A percentile compares a stretch with the other conserved stretches of the same genome.
Conservation (phyloP, 2,113 vertebrate species). For the Trematomus loennbergii region DNA sequence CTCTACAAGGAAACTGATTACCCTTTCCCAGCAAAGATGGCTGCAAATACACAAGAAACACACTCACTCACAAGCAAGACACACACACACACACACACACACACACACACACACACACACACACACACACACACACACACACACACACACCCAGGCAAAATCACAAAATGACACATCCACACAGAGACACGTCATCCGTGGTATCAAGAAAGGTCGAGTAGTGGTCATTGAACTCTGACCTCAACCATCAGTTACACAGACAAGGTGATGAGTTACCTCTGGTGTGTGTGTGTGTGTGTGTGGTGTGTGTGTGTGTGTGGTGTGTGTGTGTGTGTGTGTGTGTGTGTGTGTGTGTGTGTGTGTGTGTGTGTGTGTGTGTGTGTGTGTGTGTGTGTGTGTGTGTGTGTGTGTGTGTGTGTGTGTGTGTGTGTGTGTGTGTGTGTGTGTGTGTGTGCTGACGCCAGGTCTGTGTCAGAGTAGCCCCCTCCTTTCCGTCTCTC, state of each 20-base stretch:
- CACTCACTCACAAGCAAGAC: not conserved
- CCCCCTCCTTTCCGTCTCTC: constrained; percentile 56
- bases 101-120: not conserved
- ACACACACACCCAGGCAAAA: not conserved
- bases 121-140: not conserved
- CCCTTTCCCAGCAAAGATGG: constrained; percentile 55
- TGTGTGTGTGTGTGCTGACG: constrained; percentile 56
- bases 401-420: constrained; percentile 40
- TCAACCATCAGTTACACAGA: constrained; percentile 71
- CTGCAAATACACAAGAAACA: constrained; percentile 34
- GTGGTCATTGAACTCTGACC: constrained; percentile 71
- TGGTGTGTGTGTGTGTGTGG: constrained; percentile 32
- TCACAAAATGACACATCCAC: not conserved
- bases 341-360: constrained; percentile 28
- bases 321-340: constrained; percentile 29
- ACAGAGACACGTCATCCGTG: constrained; percentile 31
- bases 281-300: constrained; percentile 8
- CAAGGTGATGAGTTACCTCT: constrained; percentile 68
- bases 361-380: constrained; percentile 31
- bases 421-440: constrained; percentile 41
- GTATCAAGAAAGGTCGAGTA: constrained; percentile 61
- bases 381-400: constrained; percentile 38
- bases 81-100: not conserved
- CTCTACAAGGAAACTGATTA: constrained; percentile 67
- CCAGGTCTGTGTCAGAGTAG: constrained; percentile 68